Evolutionary conservation across 1,140 invertebrate species (phyloP).

Genomic region (Euura saliciscinereae): DNA sequence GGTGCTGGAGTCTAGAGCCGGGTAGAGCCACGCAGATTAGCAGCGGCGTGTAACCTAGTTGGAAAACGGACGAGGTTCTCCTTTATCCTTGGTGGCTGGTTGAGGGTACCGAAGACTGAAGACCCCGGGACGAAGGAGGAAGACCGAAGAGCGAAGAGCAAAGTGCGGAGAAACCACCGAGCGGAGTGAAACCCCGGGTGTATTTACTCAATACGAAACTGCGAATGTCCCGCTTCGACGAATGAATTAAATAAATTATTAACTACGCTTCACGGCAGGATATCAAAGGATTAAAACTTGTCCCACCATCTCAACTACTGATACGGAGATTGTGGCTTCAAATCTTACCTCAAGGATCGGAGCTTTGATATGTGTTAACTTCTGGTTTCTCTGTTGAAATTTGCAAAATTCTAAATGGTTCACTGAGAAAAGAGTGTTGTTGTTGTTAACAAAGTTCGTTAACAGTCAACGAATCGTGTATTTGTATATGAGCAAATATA

Average conservation of each 20-base stretch:
- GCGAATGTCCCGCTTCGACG: neutral
- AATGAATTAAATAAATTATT: neutral
- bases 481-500: no score
- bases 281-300: neutral
- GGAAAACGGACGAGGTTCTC: constrained; percentile 2
- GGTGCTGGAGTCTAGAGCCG: neutral
- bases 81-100: constrained; percentile 4
- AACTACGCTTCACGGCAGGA: neutral
- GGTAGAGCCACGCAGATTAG: constrained; percentile 2
- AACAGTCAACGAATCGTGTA: no score
- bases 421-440: no score
- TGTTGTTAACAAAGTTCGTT: no score
- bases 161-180: neutral
- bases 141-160: neutral
- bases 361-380: neutral
- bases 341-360: no score
- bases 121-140: neutral
- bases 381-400: neutral
- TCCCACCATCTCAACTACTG: neutral
- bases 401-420: no score
- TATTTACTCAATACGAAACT: neutral
- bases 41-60: constrained; percentile 3
- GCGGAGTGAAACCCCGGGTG: neutral
- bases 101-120: neutral
- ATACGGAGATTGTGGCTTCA: no score